Base-by-base conservation (phyloP, 2,113 vertebrate species). In the Anarhynchus alexandrinus region DNA sequence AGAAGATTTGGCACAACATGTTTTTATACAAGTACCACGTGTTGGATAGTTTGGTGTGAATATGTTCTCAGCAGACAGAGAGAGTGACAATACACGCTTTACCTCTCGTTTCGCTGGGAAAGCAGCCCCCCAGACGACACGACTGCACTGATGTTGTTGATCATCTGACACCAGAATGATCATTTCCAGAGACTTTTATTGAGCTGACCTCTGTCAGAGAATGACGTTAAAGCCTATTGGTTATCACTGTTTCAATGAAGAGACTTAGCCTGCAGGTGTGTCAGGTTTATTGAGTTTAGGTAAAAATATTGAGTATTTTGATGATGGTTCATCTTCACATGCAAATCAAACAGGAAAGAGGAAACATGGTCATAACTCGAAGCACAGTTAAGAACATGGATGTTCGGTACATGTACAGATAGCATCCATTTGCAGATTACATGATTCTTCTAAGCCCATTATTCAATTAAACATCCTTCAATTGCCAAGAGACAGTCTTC, bases 1-100 rank as follows among this genome's bases (percentile, higher is more conserved):
- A 94, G 93, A 95, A 95, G 86, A 96, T 95, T 96, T 94, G 95
- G 92, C 92, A 97, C 67, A 73, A 93, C 47, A 82, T 93, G 92
- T 95, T 94, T 94, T 95, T 94, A 89, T 93, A 84, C 83, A 82
- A 93, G 61, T 85, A 92, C 83, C 83, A 91, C 81, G 76, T 95
- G 77, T 66, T 93, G 83, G 77, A 89, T 93, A 89, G 70, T 85
- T 96, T 79, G 86, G 83, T 73, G 78, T 64, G 62, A 96, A 90
- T 89, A 82, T 80, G 78, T 76, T 95, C 73, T 88, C 73, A 95
- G 70, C 84, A 95, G 73, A 95, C 58, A 82, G 0, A 73, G n/a
- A 71, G 17, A 84, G 32, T 69, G 34, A 89, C 92, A 90, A 88
- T 95, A 78, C 21, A 83, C n/a, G 8, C 57, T 93, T 89, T 93